Evolutionary conservation across 2,113 vertebrate genomes (phyloP), one percentile per base, ranked within the genome.

Genomic region (Mus spicilegus): DNA sequence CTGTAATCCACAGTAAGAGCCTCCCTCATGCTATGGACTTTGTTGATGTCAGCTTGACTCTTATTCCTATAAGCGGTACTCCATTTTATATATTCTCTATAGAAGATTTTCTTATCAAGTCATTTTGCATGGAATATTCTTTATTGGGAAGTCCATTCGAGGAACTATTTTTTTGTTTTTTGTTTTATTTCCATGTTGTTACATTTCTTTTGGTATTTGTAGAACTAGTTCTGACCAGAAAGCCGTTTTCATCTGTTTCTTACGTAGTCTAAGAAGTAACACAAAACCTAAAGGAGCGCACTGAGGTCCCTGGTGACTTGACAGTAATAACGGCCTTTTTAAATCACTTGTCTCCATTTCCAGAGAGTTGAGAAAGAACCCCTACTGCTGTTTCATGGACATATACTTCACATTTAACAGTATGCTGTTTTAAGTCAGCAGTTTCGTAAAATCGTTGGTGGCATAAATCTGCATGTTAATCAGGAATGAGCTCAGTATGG

Each of bases 341-440:
- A 91, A 96, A 97, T 97, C 95, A 87, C 89, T 97, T 96, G 87
- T 73, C 84, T 70, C 19, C 0, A 63, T 89, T 98, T 56, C 70
- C 95, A 95, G 54, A 67, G 78, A 75, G 51, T 95, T 97, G 94
- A 36, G 76, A 93, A 97, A 58, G 42, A 97, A 65, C 46, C 96
- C 82, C 94, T 96, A 36, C 78, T 96, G 77, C 65, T 94, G 5
- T 90, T 65, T 94, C 63, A 61, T 96, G 89, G 80, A 46, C 97
- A 94, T 95, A 89, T 92, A 69, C 89, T 89, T 93, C 94, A 76
- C 69, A 97, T 61, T 96, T 96, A 97, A 81, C 70, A 95, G 28
- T 86, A 91, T 0, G 0, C 0, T 76, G 0, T 81, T 89, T 86
- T 42, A 96, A 92, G 87, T 54, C 85, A 88, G 6, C 73, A 61